Conservation (phyloP, 2,888 invertebrate species). For the Odontothrips loti region DNA sequence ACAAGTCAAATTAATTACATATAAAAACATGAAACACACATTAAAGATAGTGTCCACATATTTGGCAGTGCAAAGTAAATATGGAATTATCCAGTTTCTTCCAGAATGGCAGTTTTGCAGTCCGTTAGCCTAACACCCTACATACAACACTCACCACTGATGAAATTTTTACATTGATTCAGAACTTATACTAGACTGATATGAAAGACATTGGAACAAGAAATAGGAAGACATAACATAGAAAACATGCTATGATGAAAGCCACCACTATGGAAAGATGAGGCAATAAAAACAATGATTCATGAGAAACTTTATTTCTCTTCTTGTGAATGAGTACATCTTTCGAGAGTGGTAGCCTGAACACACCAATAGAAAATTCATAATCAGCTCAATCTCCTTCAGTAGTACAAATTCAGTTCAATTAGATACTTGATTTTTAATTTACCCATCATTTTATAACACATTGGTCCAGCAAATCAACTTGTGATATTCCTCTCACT, state of each 20-base stretch:
- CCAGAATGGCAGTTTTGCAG: conserved; percentile 16
- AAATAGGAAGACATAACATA: not conserved
- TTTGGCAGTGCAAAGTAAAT: conserved; percentile 17
- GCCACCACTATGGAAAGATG: not conserved
- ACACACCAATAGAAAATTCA: not conserved
- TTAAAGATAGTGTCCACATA: not conserved
- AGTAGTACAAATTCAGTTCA: no score
- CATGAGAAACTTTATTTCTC: not conserved
- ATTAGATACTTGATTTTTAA: not conserved
- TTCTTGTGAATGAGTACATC: not conserved
- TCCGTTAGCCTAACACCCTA: not conserved
- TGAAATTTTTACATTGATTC: not conserved
- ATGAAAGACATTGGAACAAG: conserved; percentile 6
- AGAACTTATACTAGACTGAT: not conserved
- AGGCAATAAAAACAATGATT: not conserved
- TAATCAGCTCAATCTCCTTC: no score
- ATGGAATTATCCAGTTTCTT: conserved; percentile 20
- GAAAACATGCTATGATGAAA: not conserved
- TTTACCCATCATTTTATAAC: not conserved
- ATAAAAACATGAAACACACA: conserved; percentile 5
- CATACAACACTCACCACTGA: not conserved
- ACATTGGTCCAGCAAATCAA: not conserved
- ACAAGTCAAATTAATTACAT: not conserved
- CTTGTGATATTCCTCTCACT: not conserved
- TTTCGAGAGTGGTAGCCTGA: not conserved